Evolutionary conservation across 1,140 invertebrate species (phyloP).

Genomic region (Eumaeus atala): DNA sequence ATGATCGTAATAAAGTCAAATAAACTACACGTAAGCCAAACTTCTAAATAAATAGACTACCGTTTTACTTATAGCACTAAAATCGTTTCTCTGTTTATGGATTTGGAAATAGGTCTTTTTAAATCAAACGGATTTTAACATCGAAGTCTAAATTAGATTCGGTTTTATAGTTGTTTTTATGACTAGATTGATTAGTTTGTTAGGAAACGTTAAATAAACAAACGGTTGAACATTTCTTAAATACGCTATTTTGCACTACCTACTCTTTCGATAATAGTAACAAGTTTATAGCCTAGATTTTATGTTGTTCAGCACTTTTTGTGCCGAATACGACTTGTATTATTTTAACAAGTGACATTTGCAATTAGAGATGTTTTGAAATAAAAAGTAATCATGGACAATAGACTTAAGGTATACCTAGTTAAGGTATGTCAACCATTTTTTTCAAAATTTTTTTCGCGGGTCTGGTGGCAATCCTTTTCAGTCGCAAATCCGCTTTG

Average conservation of each 20-base stretch:
- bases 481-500: too few relatives aligned
- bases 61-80: conserved; percentile 6
- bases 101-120: conserved; percentile 6
- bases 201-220: conserved; percentile 6
- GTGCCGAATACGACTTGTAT: too few relatives aligned
- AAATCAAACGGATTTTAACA: conserved; percentile 6
- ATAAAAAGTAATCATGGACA: too few relatives aligned
- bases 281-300: background rate
- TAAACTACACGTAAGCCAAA: too few relatives aligned
- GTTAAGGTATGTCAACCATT: too few relatives aligned
- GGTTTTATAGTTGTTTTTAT: conserved; percentile 6
- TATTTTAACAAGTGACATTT: too few relatives aligned
- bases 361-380: too few relatives aligned
- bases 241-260: background rate
- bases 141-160: conserved; percentile 7
- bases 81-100: conserved; percentile 4
- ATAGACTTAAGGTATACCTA: too few relatives aligned
- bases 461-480: too few relatives aligned
- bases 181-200: conserved; percentile 2
- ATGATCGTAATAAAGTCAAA: too few relatives aligned
- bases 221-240: background rate
- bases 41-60: background rate
- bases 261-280: background rate
- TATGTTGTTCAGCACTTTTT: background rate
- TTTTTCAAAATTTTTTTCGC: too few relatives aligned